These are phyloP conservation scores for Pterobdella sp. DNA, from an alignment of 2,888 invertebrate species.

Conservation along the genomic window DNA sequence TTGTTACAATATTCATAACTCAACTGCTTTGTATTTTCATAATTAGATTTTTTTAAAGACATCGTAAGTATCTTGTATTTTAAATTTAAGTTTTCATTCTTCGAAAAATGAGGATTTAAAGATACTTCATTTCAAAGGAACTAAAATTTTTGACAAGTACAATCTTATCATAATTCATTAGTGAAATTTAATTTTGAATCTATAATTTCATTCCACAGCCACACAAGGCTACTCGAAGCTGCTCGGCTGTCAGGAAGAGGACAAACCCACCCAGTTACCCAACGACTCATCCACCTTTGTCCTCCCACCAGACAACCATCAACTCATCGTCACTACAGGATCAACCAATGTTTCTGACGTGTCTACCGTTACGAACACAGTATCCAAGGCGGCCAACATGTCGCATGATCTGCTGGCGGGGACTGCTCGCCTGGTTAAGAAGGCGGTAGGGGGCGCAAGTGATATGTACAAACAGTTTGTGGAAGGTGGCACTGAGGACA, in stretches of 20 bases:
- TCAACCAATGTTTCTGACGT: background rate
- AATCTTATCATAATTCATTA: too few relatives aligned
- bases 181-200: too few relatives aligned
- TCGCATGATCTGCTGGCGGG: conserved; percentile 41
- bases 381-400: conserved; percentile 29
- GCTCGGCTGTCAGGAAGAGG: background rate
- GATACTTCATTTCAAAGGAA: too few relatives aligned
- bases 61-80: too few relatives aligned
- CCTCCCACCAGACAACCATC: background rate
- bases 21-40: background rate
- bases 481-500: conserved; percentile 46
- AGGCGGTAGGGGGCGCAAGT: conserved; percentile 49
- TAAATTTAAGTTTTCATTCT: too few relatives aligned
- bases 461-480: conserved; percentile 63
- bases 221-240: conserved; percentile 11
- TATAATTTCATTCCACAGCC: too few relatives aligned
- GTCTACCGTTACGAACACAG: conserved; percentile 14
- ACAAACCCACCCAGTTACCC: conserved; percentile 11
- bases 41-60: background rate
- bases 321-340: background rate
- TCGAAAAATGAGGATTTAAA: too few relatives aligned
- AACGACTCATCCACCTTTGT: conserved; percentile 12
- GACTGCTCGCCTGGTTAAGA: conserved; percentile 41
- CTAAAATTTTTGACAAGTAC: too few relatives aligned
- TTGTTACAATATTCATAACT: too few relatives aligned